These are phyloP conservation scores for Gymnopithys bicolor DNA, from an alignment of 2,797 vertebrate genomes.

Conservation along the genomic window DNA sequence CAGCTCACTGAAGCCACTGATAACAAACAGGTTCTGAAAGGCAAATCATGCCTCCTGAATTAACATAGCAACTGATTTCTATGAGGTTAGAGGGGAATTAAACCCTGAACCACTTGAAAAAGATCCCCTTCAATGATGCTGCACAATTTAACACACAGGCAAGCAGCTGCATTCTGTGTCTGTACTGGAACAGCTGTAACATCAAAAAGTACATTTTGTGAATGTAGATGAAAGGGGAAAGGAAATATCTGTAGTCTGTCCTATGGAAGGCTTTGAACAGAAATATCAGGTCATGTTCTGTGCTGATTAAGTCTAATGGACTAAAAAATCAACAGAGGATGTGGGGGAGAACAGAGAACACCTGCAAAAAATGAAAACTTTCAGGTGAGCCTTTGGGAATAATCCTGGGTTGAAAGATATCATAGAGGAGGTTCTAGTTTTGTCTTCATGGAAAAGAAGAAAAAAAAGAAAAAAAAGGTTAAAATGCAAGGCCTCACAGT, in stretches of 20 bases:
- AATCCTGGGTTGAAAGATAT: no score
- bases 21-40: background rate
- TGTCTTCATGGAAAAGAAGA: no score
- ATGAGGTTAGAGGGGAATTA: background rate
- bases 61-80: background rate
- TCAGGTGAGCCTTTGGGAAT: no score
- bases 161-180: background rate
- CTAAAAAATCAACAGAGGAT: background rate
- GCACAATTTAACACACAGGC: background rate
- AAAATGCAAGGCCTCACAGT: no score
- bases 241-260: background rate
- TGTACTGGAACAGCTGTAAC: background rate
- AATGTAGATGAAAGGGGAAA: background rate
- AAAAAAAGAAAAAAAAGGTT: no score
- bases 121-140: background rate
- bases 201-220: background rate
- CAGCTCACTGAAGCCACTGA: background rate
- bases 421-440: no score
- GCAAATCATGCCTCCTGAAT: background rate
- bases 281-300: background rate
- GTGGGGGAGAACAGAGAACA: no score
- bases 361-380: no score
- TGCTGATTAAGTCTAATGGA: background rate
- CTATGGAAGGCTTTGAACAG: background rate
- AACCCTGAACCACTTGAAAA: background rate